phyloP scores from a whole-genome alignment of 2,888 invertebrate species.

The Chaetoderma sp. region DNA sequence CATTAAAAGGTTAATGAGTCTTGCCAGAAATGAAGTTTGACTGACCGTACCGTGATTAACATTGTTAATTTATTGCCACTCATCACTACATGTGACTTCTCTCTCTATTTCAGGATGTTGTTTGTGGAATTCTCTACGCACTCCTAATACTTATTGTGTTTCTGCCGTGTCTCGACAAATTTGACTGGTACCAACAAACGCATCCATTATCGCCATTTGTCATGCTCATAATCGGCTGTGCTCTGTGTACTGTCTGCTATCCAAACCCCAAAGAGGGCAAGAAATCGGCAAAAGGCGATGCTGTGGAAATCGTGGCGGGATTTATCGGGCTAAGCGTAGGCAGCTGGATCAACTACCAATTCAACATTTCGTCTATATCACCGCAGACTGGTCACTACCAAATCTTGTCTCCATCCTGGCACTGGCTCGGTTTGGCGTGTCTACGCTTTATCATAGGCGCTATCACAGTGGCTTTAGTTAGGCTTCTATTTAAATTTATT shows the following conservation, averaged over 20 bases:
- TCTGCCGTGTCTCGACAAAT: slow-evolving; percentile 40
- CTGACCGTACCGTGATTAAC: not conserved
- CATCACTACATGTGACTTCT: not conserved
- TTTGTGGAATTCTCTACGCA: slow-evolving; percentile 43
- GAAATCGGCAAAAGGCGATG: slow-evolving; percentile 46
- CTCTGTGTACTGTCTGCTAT: slow-evolving; percentile 51
- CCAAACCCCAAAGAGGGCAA: slow-evolving; percentile 42
- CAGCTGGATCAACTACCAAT: slow-evolving; percentile 49
- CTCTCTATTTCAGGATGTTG: slow-evolving; percentile 47
- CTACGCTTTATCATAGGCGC: slow-evolving; percentile 48
- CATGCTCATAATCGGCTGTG: slow-evolving; percentile 41
- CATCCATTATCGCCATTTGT: slow-evolving; percentile 45
- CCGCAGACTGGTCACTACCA: slow-evolving; percentile 28
- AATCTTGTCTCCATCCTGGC: slow-evolving; percentile 40
- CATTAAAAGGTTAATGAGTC: too few relatives aligned
- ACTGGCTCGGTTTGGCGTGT: slow-evolving; percentile 40
- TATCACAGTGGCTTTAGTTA: slow-evolving; percentile 36
- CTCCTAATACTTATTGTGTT: slow-evolving; percentile 37
- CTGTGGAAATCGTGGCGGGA: slow-evolving; percentile 48
- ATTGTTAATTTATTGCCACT: not conserved
- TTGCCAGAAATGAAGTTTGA: not conserved
- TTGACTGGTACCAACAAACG: slow-evolving; percentile 53
- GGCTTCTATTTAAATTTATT: slow-evolving; percentile 37
- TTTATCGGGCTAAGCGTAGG: slow-evolving; percentile 43
- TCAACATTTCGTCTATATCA: slow-evolving; percentile 40